Conservation (phyloP, 2,113 vertebrate genomes). For the Pyxicephalus adspersus region DNA sequence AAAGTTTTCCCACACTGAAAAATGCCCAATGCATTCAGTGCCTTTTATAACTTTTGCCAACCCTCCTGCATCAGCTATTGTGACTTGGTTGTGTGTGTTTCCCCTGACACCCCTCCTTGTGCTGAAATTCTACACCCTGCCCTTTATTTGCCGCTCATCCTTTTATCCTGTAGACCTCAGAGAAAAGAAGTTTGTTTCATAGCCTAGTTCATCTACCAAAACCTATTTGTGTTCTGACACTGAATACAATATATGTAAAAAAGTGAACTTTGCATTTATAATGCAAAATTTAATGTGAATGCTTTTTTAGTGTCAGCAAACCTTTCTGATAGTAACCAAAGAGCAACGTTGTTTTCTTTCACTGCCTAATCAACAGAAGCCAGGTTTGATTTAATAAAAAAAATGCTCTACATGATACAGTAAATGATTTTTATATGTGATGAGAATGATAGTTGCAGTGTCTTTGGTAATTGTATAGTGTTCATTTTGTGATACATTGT, state of each 20-base stretch:
- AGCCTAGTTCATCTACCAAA: constrained; percentile 1
- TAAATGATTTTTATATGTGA: too few relatives aligned
- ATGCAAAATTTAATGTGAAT: too few relatives aligned
- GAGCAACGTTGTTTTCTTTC: not conserved
- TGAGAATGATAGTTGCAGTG: too few relatives aligned
- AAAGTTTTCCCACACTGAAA: constrained; percentile 50
- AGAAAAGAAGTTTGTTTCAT: constrained; percentile 2
- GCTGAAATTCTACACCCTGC: constrained; percentile 50
- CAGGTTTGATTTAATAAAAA: not conserved
- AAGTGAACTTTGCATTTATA: too few relatives aligned
- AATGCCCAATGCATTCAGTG: constrained; percentile 23
- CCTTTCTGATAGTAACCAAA: not conserved
- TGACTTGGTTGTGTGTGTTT: constrained; percentile 30
- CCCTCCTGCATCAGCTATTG: constrained; percentile 40
- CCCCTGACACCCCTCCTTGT: constrained; percentile 27
- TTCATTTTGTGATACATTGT: too few relatives aligned
- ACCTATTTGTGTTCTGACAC: not conserved
- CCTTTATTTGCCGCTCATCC: constrained; percentile 41
- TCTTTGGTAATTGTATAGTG: too few relatives aligned
- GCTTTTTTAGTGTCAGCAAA: not conserved
- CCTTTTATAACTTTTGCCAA: constrained; percentile 26
- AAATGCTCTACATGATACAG: too few relatives aligned
- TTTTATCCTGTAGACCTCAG: constrained; percentile 38
- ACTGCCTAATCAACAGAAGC: not conserved
- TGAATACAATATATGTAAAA: not conserved